phyloP scores from a whole-genome alignment of 2,113 vertebrate genomes.

The Lepus europaeus region DNA sequence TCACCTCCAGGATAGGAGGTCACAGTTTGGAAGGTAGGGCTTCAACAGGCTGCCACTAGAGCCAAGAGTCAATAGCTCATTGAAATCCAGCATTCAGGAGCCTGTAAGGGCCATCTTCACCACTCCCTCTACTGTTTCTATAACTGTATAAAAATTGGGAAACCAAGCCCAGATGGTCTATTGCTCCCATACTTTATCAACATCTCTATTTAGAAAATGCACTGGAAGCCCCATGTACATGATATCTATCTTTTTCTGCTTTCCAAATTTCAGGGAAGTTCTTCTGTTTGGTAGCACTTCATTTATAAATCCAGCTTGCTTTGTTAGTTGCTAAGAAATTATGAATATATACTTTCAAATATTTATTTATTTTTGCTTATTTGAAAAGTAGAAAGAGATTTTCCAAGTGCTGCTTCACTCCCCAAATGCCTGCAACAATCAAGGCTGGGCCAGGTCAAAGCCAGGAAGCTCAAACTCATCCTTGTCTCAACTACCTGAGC shows the following conservation, averaged over 20 bases:
- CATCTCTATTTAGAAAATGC: not conserved
- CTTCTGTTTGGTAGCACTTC: conserved; percentile 4
- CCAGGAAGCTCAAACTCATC: too few species aligned
- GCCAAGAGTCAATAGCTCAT: not conserved
- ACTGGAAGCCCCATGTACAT: not conserved
- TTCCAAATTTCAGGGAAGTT: not conserved
- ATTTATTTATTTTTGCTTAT: not conserved
- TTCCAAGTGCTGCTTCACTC: too few species aligned
- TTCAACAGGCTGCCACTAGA: not conserved
- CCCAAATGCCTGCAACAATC: too few species aligned
- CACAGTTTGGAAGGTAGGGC: not conserved
- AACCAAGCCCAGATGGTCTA: not conserved
- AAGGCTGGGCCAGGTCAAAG: too few species aligned
- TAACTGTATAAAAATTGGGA: not conserved
- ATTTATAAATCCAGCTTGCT: not conserved
- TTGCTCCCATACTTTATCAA: not conserved
- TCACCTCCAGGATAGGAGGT: not conserved
- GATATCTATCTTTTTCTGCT: not conserved
- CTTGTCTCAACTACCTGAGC: too few species aligned
- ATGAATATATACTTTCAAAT: not conserved
- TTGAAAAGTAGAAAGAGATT: too few species aligned
- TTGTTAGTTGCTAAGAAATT: conserved; percentile 1
- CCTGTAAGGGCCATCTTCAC: not conserved
- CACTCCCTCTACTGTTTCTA: not conserved
- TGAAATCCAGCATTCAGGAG: not conserved